Evolutionary conservation across 2,888 invertebrate species (phyloP).

Genomic region (Drosophila kambysellisi): DNA sequence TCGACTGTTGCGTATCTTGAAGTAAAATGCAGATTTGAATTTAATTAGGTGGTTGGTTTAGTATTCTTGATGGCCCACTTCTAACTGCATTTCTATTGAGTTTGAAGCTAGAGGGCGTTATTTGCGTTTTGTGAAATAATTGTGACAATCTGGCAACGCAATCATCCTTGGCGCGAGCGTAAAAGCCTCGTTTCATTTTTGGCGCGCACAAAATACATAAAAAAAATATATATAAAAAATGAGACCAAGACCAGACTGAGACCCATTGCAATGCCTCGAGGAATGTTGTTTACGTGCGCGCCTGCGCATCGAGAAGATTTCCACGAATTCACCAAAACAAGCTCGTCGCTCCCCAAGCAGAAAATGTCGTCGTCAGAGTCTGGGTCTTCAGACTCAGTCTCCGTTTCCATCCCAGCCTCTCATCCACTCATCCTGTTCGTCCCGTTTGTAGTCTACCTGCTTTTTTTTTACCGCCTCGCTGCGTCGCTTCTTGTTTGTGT

Average conservation of each 20-base stretch:
- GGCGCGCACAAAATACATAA: slow-evolving; percentile 56
- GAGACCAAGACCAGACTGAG: slow-evolving; percentile 37
- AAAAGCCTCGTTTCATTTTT: slow-evolving; percentile 56
- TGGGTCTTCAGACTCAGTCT: slow-evolving; percentile 30
- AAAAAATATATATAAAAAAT: slow-evolving; percentile 19
- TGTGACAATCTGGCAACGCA: slow-evolving; percentile 38
- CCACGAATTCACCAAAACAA: slow-evolving; percentile 65
- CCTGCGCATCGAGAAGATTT: slow-evolving; percentile 72
- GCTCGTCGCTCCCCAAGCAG: slow-evolving; percentile 35
- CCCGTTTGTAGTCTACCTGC: slow-evolving; percentile 72
- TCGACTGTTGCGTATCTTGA: slow-evolving; percentile 42
- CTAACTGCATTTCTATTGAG: slow-evolving; percentile 26
- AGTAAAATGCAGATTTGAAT: slow-evolving; percentile 33
- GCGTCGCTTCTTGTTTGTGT: slow-evolving; percentile 78
- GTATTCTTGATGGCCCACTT: slow-evolving; percentile 59
- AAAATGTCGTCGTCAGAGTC: slow-evolving; percentile 40
- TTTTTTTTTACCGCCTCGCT: slow-evolving; percentile 51
- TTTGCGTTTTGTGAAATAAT: slow-evolving; percentile 6
- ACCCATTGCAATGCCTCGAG: slow-evolving; percentile 60
- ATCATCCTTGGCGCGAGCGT: slow-evolving; percentile 46
- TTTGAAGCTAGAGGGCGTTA: slow-evolving; percentile 23
- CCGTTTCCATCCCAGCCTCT: not conserved
- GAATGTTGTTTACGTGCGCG: slow-evolving; percentile 80
- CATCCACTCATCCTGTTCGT: slow-evolving; percentile 67
- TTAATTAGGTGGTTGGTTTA: slow-evolving; percentile 17